phyloP scores from a whole-genome alignment of 2,797 vertebrate genomes.

The Sebastes dallii region DNA sequence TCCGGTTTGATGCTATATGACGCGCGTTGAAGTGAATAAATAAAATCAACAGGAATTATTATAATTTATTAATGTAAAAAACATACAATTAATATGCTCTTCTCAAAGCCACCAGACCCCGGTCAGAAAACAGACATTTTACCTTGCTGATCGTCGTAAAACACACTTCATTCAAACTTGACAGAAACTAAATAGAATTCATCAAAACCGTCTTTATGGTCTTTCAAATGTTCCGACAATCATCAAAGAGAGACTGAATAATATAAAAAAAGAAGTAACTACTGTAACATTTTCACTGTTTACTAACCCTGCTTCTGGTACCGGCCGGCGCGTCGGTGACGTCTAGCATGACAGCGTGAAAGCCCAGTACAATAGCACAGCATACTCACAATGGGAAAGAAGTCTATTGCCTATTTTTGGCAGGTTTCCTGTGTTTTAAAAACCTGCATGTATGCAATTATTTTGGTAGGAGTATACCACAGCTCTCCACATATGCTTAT shows the following conservation, averaged over 20 bases:
- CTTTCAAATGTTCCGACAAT: accelerated
- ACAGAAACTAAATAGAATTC: neutral
- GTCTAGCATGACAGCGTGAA: too few relatives aligned
- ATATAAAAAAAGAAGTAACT: neutral
- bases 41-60: too few relatives aligned
- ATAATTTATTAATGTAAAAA: too few relatives aligned
- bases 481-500: neutral
- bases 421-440: too few relatives aligned
- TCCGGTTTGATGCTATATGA: neutral
- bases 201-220: too few relatives aligned
- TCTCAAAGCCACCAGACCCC: too few relatives aligned
- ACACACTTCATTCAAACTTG: neutral
- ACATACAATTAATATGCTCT: too few relatives aligned
- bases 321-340: too few relatives aligned
- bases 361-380: accelerated
- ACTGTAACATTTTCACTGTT: neutral
- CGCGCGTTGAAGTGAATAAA: too few relatives aligned
- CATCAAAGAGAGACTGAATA: too few relatives aligned
- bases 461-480: neutral
- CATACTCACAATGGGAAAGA: too few relatives aligned
- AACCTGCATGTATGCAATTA: neutral
- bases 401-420: too few relatives aligned
- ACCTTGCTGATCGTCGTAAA: neutral
- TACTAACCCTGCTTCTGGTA: neutral
- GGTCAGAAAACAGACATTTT: neutral